Evolutionary conservation across 2,797 vertebrate species (phyloP).

Genomic region (Clarias fuscus): DNA sequence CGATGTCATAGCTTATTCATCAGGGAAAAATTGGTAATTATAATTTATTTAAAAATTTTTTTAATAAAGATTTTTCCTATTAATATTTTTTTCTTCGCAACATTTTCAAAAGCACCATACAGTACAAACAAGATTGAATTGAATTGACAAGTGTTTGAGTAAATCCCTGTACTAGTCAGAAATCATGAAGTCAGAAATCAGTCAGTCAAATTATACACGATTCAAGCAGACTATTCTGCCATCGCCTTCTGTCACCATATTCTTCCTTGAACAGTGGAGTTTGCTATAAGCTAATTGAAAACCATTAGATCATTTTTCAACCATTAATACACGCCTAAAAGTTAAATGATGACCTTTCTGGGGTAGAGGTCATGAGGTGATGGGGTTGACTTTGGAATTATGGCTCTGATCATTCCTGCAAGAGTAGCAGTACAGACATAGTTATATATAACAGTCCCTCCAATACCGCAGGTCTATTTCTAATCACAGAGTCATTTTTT

Average conservation of each 20-base stretch:
- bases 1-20: too few relatives aligned
- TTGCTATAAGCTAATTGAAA: constrained; percentile 13
- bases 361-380: not conserved
- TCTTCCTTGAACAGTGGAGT: not conserved
- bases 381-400: constrained; percentile 4
- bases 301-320: not conserved
- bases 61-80: too few relatives aligned
- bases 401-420: not conserved
- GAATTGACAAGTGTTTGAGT: not conserved
- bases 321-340: not conserved
- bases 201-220: constrained; percentile 1
- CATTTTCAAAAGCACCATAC: too few relatives aligned
- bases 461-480: not conserved
- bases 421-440: not conserved
- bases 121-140: too few relatives aligned
- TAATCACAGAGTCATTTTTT: constrained; percentile 1
- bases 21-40: too few relatives aligned
- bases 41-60: too few relatives aligned
- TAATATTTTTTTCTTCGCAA: too few relatives aligned
- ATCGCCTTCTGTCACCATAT: not conserved
- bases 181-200: not conserved
- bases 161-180: not conserved
- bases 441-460: not conserved
- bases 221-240: not conserved
- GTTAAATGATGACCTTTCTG: constrained; percentile 23